Base-by-base conservation (phyloP, 2,888 invertebrate species). In the Hetaerina titia region DNA sequence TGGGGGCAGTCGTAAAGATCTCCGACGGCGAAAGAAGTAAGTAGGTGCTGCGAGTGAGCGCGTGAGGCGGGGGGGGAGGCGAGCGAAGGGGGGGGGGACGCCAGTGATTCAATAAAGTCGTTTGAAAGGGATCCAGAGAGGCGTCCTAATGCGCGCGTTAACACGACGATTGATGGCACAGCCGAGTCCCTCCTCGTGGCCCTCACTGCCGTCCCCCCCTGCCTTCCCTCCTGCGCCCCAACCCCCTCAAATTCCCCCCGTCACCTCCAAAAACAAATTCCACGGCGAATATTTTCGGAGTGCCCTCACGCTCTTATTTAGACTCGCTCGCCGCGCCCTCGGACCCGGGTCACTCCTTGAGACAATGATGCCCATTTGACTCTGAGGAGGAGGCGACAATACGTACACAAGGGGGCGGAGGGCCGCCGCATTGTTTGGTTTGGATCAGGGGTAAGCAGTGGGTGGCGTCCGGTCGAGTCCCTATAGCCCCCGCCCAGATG, bases 1-100 rank as follows among this genome's bases (percentile, higher is more conserved):
- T 19, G 94, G 63, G 90, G 89, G 17, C 89, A 88, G 95, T 94
- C 95, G 95, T 94, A 95, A 89, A 89, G 89, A 95, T 89, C 69
- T 95, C 89, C 89, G n/a, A 57, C 74, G 81, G 95, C 19, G 89
- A 74, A 89, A 95, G 89, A 95, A 95, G 95, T 69, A 89, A 89
- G 64, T 69, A 89, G 95, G 64, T 88, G 60, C 94, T 89, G 60
- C 56, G 89, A 45, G 69, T 63, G 69, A 69, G n/a, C 69, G 60
- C 31, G 63, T 63, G 31, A 63, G 69, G 90, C 31, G 90, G 17
- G 63, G 25, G 90, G 45, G 64, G 19, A 17, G 19, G 11, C 17
- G 45, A 11, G 22, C 15, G 88, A 6, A 15, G 88, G 45, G 45
- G 4, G 87, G 19, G 45, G 69, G 69, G 69, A 45, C 19, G 90